phyloP scores from a whole-genome alignment of 2,113 vertebrate species.

The Heloderma charlesbogerti region DNA sequence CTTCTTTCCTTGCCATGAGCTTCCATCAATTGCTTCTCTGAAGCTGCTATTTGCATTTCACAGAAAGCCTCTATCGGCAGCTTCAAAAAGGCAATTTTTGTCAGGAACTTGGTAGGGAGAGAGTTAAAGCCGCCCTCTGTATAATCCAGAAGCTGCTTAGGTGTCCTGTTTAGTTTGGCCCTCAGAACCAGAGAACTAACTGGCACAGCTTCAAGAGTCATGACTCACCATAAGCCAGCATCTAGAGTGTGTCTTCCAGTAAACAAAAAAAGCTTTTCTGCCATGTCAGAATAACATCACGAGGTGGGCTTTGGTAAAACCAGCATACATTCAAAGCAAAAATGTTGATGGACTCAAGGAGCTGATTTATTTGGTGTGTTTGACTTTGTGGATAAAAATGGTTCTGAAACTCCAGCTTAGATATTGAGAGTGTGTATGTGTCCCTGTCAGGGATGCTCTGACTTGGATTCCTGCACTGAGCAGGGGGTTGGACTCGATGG shows the following conservation, averaged over 20 bases:
- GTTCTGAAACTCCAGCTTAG: slow-evolving; percentile 29
- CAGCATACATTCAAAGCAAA: slow-evolving; percentile 40
- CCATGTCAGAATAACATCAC: slow-evolving; percentile 55
- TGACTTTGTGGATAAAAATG: slow-evolving; percentile 15
- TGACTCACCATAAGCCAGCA: neutral
- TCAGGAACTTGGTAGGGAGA: neutral
- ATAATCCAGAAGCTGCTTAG: neutral
- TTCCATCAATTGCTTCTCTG: neutral
- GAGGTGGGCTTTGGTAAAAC: slow-evolving; percentile 40
- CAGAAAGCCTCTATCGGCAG: neutral
- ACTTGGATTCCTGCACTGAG: no score
- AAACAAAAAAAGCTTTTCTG: neutral
- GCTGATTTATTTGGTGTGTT: slow-evolving; percentile 51
- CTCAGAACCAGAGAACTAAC: neutral
- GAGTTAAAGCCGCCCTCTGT: neutral
- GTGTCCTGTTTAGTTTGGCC: no score
- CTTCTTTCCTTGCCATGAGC: neutral
- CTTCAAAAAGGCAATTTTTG: neutral
- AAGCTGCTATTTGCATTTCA: neutral
- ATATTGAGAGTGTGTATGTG: neutral
- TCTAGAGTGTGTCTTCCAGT: fast-evolving
- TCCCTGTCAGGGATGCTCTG: no score
- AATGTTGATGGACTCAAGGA: slow-evolving; percentile 48
- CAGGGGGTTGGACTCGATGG: no score
- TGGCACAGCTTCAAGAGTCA: fast-evolving